These are phyloP conservation scores for Vanacampus margaritifer DNA, from an alignment of 2,113 vertebrate genomes.

Conservation along the genomic window DNA sequence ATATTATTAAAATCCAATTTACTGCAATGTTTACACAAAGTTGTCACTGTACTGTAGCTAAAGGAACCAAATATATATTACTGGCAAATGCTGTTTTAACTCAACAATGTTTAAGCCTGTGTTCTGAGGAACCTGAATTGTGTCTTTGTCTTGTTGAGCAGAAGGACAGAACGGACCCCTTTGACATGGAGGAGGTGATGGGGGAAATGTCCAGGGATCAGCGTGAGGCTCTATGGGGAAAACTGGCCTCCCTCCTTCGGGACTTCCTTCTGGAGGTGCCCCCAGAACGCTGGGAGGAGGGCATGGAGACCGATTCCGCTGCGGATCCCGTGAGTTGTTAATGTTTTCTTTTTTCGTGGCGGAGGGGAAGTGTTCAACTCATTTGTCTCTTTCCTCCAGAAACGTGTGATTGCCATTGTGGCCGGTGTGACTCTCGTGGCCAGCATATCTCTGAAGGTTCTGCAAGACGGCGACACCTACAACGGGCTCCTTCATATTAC, in stretches of 20 bases:
- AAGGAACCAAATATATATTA: background rate
- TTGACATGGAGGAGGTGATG: slow-evolving; percentile 83
- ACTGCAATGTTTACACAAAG: too few relatives aligned
- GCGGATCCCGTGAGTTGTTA: slow-evolving; percentile 70
- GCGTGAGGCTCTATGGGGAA: slow-evolving; percentile 81
- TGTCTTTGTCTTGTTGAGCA: slow-evolving; percentile 43
- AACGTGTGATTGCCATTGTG: slow-evolving; percentile 73
- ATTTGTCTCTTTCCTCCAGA: slow-evolving; percentile 57
- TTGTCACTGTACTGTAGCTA: background rate
- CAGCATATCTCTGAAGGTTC: slow-evolving; percentile 73
- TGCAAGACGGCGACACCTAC: slow-evolving; percentile 78
- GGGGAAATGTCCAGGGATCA: slow-evolving; percentile 84
- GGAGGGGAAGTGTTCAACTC: background rate
- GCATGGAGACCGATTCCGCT: slow-evolving; percentile 71
- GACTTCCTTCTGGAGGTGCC: slow-evolving; percentile 75
- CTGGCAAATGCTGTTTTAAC: background rate
- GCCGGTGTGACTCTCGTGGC: slow-evolving; percentile 78
- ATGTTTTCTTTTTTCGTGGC: background rate
- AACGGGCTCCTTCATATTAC: slow-evolving; percentile 76
- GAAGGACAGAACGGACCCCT: slow-evolving; percentile 77
- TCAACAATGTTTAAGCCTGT: too few relatives aligned
- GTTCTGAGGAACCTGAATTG: background rate
- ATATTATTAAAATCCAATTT: too few relatives aligned
- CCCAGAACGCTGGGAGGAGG: slow-evolving; percentile 77
- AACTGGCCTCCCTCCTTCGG: slow-evolving; percentile 70